These are phyloP conservation scores for Camarhynchus parvulus DNA, from an alignment of 2,113 vertebrate genomes.

Conservation along the genomic window DNA sequence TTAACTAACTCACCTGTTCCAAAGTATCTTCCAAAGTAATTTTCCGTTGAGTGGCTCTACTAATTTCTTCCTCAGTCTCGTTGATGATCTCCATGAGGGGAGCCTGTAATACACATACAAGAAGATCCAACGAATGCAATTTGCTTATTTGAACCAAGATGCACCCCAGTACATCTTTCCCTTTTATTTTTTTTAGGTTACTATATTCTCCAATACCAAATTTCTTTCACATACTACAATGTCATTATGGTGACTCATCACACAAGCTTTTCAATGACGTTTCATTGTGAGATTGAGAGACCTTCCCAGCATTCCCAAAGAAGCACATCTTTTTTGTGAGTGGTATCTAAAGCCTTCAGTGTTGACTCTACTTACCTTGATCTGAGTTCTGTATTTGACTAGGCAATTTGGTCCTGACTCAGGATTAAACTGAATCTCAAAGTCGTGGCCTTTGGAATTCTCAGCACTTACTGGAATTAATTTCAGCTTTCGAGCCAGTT, in stretches of 20 bases:
- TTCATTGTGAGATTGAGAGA: neutral
- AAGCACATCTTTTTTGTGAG: neutral
- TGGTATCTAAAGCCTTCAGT: neutral
- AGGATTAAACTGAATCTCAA: slow-evolving; percentile 87
- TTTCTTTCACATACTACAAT: neutral
- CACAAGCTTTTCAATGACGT: neutral
- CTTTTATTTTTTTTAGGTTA: neutral
- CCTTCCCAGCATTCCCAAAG: neutral
- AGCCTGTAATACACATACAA: slow-evolving; percentile 47
- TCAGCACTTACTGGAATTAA: slow-evolving; percentile 89
- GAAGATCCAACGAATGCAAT: neutral
- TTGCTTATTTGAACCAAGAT: neutral
- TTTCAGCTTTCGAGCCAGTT: slow-evolving; percentile 92
- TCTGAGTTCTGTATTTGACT: slow-evolving; percentile 83
- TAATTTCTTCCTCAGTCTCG: slow-evolving; percentile 76
- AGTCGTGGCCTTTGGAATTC: slow-evolving; percentile 90
- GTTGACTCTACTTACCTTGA: slow-evolving; percentile 77
- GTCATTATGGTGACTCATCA: neutral
- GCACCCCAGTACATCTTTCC: neutral
- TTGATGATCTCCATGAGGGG: slow-evolving; percentile 77
- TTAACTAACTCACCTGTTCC: slow-evolving; percentile 75
- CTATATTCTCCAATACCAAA: neutral
- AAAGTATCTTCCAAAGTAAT: slow-evolving; percentile 74
- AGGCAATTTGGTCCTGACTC: slow-evolving; percentile 78
- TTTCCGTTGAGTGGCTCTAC: slow-evolving; percentile 68